phyloP scores from a whole-genome alignment of 2,888 invertebrate species.

The Rhamphomyia laevipes region DNA sequence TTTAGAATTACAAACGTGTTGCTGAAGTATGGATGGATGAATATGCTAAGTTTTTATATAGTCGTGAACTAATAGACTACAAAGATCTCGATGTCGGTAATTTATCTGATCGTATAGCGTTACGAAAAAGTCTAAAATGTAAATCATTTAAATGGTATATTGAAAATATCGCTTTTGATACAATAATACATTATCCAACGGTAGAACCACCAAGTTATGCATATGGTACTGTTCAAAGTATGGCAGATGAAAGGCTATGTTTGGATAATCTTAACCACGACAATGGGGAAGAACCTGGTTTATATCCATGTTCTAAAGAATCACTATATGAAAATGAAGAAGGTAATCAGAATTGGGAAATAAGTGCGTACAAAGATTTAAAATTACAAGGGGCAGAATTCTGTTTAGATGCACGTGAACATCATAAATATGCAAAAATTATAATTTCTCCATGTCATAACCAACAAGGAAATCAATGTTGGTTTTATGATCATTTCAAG shows the following conservation, averaged over 20 bases:
- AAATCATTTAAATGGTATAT: constrained; percentile 96
- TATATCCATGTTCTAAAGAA: constrained; percentile 24
- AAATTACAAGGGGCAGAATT: constrained; percentile 43
- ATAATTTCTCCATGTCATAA: constrained; percentile 79
- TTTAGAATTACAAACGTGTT: constrained; percentile 78
- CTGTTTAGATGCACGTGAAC: constrained; percentile 77
- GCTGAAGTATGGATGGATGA: constrained; percentile 99
- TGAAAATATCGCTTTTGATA: constrained; percentile 84
- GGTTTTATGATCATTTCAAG: constrained; percentile 61
- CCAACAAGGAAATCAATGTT: constrained; percentile 84
- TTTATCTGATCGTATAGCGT: constrained; percentile 60
- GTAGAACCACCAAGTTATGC: constrained; percentile 77
- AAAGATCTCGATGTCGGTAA: constrained; percentile 48
- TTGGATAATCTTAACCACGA: constrained; percentile 54
- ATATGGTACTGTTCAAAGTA: constrained; percentile 58
- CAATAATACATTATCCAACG: constrained; percentile 76
- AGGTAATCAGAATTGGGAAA: constrained; percentile 25
- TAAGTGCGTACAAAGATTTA: constrained; percentile 25
- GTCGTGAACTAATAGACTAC: constrained; percentile 42
- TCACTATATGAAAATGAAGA: constrained; percentile 23
- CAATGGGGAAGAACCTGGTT: constrained; percentile 31
- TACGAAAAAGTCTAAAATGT: constrained; percentile 66
- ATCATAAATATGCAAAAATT: constrained; percentile 57
- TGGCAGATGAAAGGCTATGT: constrained; percentile 51
- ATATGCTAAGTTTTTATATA: constrained; percentile 77